Evolutionary conservation across 2,888 invertebrate species (phyloP).

Genomic region (Pogonocherus hispidulus): DNA sequence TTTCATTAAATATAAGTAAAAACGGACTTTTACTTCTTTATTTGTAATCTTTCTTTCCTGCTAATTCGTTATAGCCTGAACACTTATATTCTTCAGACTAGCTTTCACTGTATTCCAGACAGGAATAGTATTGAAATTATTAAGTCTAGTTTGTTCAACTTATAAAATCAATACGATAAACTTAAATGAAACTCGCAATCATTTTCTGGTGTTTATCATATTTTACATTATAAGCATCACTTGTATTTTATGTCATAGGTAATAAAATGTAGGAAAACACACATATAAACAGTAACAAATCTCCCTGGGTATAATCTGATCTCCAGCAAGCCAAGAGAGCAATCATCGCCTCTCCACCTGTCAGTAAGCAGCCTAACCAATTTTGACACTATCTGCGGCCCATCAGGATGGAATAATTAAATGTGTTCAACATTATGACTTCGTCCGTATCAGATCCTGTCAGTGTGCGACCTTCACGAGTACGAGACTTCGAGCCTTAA

Average conservation of each 20-base stretch:
- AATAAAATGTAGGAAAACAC: neutral
- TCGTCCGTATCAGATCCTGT: conserved; percentile 44
- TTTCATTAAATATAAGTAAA: too few species aligned
- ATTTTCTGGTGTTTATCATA: too few species aligned
- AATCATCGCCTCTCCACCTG: conserved; percentile 57
- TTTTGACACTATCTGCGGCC: conserved; percentile 54
- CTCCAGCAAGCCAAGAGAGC: conserved; percentile 23
- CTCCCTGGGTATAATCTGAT: conserved; percentile 2
- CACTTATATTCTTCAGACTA: too few species aligned
- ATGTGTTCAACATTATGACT: conserved; percentile 55
- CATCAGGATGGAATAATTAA: conserved; percentile 58
- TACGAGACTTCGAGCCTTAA: conserved; percentile 12
- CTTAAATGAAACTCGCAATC: too few species aligned
- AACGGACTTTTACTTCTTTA: too few species aligned
- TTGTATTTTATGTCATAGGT: neutral
- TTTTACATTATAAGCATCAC: too few species aligned
- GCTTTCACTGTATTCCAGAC: too few species aligned
- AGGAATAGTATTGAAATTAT: too few species aligned
- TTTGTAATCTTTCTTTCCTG: too few species aligned
- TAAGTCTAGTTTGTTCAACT: too few species aligned
- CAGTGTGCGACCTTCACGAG: conserved; percentile 44
- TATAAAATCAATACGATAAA: too few species aligned
- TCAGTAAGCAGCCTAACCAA: conserved; percentile 54
- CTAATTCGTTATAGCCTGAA: too few species aligned
- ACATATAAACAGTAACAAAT: neutral